phyloP scores from a whole-genome alignment of 2,888 invertebrate species.

The Listrodromus nycthemerus region DNA sequence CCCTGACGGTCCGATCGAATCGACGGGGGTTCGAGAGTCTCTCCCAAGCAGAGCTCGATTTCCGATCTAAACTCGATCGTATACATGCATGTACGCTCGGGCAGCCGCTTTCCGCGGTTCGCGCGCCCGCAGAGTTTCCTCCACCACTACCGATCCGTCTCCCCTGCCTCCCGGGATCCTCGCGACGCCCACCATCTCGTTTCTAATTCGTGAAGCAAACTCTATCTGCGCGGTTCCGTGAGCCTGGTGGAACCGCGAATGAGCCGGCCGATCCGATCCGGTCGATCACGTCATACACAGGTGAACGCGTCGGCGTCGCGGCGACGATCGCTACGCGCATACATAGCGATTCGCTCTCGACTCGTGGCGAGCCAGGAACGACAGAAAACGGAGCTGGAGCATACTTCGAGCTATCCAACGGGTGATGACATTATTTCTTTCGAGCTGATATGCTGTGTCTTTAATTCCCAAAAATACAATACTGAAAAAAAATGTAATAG shows the following conservation, averaged over 20 bases:
- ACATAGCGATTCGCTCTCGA: conserved; percentile 31
- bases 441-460: neutral
- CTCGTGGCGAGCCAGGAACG: conserved; percentile 30
- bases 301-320: conserved; percentile 80
- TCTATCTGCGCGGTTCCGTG: conserved; percentile 23
- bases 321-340: conserved; percentile 43
- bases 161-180: conserved; percentile 45
- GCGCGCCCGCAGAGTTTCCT: conserved; percentile 49
- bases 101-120: conserved; percentile 32
- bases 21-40: conserved; percentile 54
- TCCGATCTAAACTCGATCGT: conserved; percentile 24
- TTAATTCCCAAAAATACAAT: neutral
- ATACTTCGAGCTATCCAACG: conserved; percentile 30
- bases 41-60: conserved; percentile 20
- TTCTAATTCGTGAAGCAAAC: conserved; percentile 75
- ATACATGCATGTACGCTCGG: conserved; percentile 25
- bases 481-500: no score
- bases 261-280: conserved; percentile 74
- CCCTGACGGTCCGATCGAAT: conserved; percentile 27
- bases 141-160: conserved; percentile 36
- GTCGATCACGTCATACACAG: conserved; percentile 82
- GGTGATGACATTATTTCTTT: conserved; percentile 45
- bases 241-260: conserved; percentile 51
- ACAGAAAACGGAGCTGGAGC: conserved; percentile 39
- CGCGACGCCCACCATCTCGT: conserved; percentile 77